Conservation (phyloP, 2,797 vertebrate species). For the Loriculus beryllinus region DNA sequence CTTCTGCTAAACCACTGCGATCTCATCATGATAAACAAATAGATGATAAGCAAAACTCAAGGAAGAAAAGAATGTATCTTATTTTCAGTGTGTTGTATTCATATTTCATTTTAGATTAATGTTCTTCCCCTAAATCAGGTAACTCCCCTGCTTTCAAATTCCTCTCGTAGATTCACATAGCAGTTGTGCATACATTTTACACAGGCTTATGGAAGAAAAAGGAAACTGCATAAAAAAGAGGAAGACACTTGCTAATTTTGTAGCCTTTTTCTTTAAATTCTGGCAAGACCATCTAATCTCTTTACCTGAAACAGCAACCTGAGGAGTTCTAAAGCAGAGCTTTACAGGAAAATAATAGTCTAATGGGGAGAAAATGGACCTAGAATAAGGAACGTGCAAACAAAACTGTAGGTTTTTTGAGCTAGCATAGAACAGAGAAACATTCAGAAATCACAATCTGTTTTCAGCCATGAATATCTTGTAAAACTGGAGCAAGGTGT, state of each 20-base stretch:
- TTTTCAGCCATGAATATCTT: slow-evolving; percentile 16
- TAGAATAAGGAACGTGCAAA: background rate
- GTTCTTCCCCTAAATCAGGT: background rate
- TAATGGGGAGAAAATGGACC: background rate
- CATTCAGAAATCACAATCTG: slow-evolving; percentile 1
- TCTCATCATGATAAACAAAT: background rate
- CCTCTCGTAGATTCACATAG: background rate
- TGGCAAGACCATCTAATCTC: background rate
- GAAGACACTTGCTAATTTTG: background rate
- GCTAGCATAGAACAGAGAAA: background rate
- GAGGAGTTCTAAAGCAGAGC: background rate
- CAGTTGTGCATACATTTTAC: background rate
- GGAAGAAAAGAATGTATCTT: background rate
- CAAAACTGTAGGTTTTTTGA: background rate
- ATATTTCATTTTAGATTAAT: background rate
- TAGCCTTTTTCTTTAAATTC: background rate
- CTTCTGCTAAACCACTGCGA: slow-evolving; percentile 16
- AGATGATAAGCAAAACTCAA: background rate
- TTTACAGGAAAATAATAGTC: background rate
- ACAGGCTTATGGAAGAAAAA: background rate
- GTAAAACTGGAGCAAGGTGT: background rate
- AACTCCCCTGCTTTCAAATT: background rate
- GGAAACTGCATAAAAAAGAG: background rate
- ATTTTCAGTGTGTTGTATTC: background rate
- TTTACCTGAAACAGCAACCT: background rate